phyloP scores from a whole-genome alignment of 2,797 vertebrate genomes.

The Malurus leucopterus region DNA sequence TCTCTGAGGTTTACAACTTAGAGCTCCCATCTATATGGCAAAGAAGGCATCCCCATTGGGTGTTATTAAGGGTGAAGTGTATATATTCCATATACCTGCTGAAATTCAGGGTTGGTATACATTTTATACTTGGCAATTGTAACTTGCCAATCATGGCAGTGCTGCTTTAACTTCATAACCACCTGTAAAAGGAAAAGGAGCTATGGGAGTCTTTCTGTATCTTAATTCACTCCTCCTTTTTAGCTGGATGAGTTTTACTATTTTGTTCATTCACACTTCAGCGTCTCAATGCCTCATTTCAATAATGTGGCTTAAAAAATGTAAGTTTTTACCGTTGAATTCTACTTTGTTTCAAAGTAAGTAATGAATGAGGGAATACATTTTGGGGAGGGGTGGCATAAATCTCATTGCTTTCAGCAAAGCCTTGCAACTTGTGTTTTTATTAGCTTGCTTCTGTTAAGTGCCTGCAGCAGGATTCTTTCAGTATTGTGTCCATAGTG shows the following conservation, averaged over 20 bases:
- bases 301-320: not conserved
- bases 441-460: conserved; percentile 56
- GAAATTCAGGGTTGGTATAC: not conserved
- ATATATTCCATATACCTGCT: not conserved
- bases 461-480: conserved; percentile 60
- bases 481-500: conserved; percentile 43
- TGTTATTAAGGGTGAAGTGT: not conserved
- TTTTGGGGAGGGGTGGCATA: not conserved
- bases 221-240: not conserved
- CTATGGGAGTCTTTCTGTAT: not conserved
- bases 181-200: not conserved
- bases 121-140: not conserved
- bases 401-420: conserved; percentile 22
- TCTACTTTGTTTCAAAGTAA: not conserved
- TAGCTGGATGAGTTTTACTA: not conserved
- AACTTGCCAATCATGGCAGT: not conserved
- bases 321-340: not conserved
- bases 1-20: not conserved
- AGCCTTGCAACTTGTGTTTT: conserved; percentile 8
- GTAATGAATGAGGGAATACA: not conserved
- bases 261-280: not conserved
- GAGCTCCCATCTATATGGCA: not conserved
- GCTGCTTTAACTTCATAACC: not conserved
- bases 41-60: not conserved
- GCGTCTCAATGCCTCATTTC: not conserved